A percentile compares a stretch with the other conserved stretches of the same genome.
These are phyloP conservation scores for Drymonia ruficornis DNA, from an alignment of 2,888 invertebrate species.

Conservation along the genomic window DNA sequence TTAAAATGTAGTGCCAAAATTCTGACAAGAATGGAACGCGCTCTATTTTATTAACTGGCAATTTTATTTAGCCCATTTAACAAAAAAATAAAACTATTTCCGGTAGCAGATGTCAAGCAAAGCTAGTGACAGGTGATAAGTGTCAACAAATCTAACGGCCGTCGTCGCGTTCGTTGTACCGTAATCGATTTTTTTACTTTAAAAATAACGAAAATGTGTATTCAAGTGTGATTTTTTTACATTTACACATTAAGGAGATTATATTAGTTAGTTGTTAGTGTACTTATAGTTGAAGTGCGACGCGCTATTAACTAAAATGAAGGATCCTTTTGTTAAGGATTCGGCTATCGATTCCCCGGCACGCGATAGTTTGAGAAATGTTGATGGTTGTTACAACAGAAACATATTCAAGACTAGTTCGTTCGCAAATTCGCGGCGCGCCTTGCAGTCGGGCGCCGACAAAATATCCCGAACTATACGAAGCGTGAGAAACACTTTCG, in stretches of 20 bases:
- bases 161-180: slow-evolving; percentile 32
- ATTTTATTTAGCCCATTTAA: too few species aligned
- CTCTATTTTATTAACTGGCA: not conserved
- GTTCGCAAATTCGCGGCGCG: slow-evolving; percentile 86
- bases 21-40: not conserved
- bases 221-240: slow-evolving; percentile 39
- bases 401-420: slow-evolving; percentile 74
- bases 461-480: slow-evolving; percentile 88
- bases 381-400: slow-evolving; percentile 76
- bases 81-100: not conserved
- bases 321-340: slow-evolving; percentile 75
- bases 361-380: slow-evolving; percentile 69
- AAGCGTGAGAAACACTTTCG: slow-evolving; percentile 87
- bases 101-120: slow-evolving; percentile 26
- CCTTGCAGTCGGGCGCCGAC: slow-evolving; percentile 87
- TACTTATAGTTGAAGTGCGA: slow-evolving; percentile 18
- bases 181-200: slow-evolving; percentile 43
- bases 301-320: slow-evolving; percentile 54
- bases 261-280: slow-evolving; percentile 20
- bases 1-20: not conserved
- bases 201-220: slow-evolving; percentile 48
- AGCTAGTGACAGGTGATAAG: too few species aligned
- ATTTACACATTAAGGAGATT: slow-evolving; percentile 23
- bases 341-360: slow-evolving; percentile 75
- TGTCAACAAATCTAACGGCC: slow-evolving; percentile 57